Evolutionary conservation across 2,113 vertebrate genomes (phyloP).

Genomic region (Oxygymnocypris stewartii): DNA sequence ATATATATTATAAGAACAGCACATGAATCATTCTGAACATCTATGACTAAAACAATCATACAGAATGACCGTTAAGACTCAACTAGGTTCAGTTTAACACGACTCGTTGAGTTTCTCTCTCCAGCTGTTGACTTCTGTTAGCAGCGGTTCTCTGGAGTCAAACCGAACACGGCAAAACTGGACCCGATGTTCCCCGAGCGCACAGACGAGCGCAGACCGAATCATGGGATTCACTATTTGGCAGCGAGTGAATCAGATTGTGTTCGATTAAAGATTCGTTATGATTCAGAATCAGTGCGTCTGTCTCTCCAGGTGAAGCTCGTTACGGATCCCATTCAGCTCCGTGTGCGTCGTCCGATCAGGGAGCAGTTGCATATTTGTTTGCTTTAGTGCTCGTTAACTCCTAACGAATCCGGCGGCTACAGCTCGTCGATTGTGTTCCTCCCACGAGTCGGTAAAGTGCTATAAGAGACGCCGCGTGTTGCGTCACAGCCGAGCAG

Average conservation of each 20-base stretch:
- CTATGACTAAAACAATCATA: not conserved
- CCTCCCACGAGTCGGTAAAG: constrained; percentile 70
- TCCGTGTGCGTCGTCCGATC: not conserved
- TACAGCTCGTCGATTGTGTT: constrained; percentile 64
- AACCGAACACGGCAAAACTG: not conserved
- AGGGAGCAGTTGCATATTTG: constrained; percentile 73
- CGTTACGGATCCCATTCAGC: not conserved
- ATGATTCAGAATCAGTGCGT: not conserved
- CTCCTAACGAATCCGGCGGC: constrained; percentile 40
- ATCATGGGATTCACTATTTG: constrained; percentile 27
- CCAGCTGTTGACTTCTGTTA: not conserved
- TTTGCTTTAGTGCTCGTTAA: not conserved
- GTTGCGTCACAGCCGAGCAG: constrained; percentile 27
- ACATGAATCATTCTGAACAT: not conserved
- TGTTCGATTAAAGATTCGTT: not conserved
- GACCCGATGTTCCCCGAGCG: constrained; percentile 8
- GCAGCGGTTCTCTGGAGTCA: not conserved
- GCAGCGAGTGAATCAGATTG: not conserved
- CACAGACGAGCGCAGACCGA: not conserved
- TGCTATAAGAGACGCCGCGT: constrained; percentile 71
- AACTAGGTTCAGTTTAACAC: not conserved
- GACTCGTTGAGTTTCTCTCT: not conserved
- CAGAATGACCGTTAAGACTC: not conserved
- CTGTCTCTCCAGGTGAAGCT: not conserved
- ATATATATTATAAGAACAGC: not conserved